These are phyloP conservation scores for Ceratoteleas bidentatus DNA, from an alignment of 1,140 invertebrate species.

Conservation along the genomic window DNA sequence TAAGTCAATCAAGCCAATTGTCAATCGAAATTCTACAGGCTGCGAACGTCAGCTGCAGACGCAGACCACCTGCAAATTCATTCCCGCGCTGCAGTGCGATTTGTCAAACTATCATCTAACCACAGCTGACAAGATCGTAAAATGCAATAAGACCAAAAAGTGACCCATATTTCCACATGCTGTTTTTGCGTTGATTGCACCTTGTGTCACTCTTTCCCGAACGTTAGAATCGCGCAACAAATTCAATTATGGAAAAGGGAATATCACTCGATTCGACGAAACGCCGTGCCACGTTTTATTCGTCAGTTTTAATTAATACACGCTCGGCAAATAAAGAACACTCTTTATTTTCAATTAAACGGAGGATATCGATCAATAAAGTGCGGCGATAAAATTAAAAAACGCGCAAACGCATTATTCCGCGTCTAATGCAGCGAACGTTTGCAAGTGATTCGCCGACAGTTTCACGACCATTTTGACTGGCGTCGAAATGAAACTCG, in stretches of 20 bases:
- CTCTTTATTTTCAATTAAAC: too few relatives aligned
- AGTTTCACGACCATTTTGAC: too few relatives aligned
- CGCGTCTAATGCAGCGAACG: too few relatives aligned
- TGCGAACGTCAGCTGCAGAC: constrained; percentile 64
- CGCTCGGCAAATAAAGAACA: too few relatives aligned
- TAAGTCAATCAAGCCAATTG: constrained; percentile 65
- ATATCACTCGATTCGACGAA: not conserved
- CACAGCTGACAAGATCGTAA: constrained; percentile 66
- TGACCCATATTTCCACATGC: constrained; percentile 52
- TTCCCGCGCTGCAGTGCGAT: constrained; percentile 59
- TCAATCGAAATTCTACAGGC: constrained; percentile 62
- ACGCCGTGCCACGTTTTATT: too few relatives aligned
- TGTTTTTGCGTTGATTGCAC: constrained; percentile 30
- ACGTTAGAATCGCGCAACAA: constrained; percentile 19
- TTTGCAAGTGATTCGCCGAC: too few relatives aligned
- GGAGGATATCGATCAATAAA: too few relatives aligned
- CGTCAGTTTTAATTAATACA: not conserved
- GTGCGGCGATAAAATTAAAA: too few relatives aligned
- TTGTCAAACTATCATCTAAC: constrained; percentile 67
- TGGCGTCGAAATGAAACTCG: too few relatives aligned
- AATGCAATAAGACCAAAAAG: constrained; percentile 62
- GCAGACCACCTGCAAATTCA: constrained; percentile 62
- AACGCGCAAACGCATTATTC: too few relatives aligned
- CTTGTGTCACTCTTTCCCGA: constrained; percentile 34
- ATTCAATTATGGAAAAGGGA: constrained; percentile 34